Base-by-base conservation (phyloP, 2,888 invertebrate genomes). In the Macrophya annulata region DNA sequence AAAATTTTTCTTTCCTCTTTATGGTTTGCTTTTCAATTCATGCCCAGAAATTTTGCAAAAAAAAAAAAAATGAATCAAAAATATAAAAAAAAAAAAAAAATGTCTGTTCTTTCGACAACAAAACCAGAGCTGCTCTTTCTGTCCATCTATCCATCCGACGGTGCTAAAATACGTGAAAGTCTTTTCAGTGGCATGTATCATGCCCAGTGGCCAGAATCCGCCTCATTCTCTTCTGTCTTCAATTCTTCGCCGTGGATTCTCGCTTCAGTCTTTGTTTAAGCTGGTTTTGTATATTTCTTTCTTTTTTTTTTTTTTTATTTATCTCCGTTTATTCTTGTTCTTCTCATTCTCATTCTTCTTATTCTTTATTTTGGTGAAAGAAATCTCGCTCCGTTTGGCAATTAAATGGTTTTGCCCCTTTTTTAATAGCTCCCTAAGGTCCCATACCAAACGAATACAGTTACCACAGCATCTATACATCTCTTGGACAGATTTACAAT, bases 131-230 rank as follows among this genome's bases (percentile, higher is more conserved):
- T 43, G 8, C 43, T 43, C 5, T n/a, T 55, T 6, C 55, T 55
- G 1, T 55, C 31, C 3, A 31, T n/a, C 55, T 8, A n/a, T 55
- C 55, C 55, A n/a, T 55, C 55, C 55, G 8, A 55, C n/a, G 55
- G n/a, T 6, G 55, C 1, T 55, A 5, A 68, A 31, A 68, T 12
- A 68, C 31, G 37, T 1, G 68, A 37, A 15, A 6, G 37, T 68
- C 68, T 68, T 37, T 68, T 68, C 68, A 37, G 5, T 17, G 1
- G 6, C 37, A 17, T 37, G 68, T 68, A 68, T 68, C 68, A 12
- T 37, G 68, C 31, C 68, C 68, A 37, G 1, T 68, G 68, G 68
- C 37, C 68, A 68, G 68, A 68, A 68, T 37, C 68, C 68, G 5
- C 45, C 21, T 45, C 62, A 12, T 62, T 17, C 45, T 45, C 8